A percentile compares a stretch with the other conserved stretches of the same genome.
Evolutionary conservation across 2,888 invertebrate species (phyloP).

Genomic region (Polia nebulosa): DNA sequence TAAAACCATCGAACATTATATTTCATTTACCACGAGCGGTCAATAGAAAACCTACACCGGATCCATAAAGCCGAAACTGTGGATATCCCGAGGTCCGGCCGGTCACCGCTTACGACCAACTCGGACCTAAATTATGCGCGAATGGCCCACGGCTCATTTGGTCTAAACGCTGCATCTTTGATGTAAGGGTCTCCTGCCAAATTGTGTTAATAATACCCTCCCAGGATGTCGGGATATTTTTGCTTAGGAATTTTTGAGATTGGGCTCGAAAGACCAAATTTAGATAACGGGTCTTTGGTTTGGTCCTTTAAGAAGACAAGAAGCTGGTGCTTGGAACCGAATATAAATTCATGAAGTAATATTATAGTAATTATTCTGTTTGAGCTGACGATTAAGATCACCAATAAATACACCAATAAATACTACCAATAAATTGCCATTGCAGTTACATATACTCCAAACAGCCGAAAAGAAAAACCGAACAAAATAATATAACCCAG

Average conservation of each 20-base stretch:
- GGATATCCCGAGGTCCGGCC: conserved; percentile 73
- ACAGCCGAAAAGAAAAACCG: not conserved
- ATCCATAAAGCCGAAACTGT: conserved; percentile 76
- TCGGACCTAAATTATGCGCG: conserved; percentile 84
- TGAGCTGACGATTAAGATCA: not conserved
- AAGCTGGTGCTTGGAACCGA: not conserved
- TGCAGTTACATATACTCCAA: not conserved
- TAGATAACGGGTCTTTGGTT: conserved; percentile 9
- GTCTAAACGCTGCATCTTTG: conserved; percentile 84
- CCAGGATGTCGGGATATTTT: conserved; percentile 40
- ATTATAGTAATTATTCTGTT: not conserved
- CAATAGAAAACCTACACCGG: conserved; percentile 64
- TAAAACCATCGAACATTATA: conserved; percentile 41
- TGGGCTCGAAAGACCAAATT: conserved; percentile 31
- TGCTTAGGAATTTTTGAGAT: conserved; percentile 23
- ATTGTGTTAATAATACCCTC: conserved; percentile 79
- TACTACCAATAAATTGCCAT: not conserved
- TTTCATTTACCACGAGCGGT: conserved; percentile 46
- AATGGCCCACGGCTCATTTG: conserved; percentile 88
- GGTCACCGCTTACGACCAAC: conserved; percentile 50
- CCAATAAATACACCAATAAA: too few relatives aligned
- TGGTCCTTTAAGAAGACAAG: not conserved
- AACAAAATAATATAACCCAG: conserved; percentile 29
- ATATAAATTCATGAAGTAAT: not conserved
- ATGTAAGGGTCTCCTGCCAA: conserved; percentile 77